phyloP scores from a whole-genome alignment of 2,888 invertebrate species.

The Leptarthrus brevirostris region DNA sequence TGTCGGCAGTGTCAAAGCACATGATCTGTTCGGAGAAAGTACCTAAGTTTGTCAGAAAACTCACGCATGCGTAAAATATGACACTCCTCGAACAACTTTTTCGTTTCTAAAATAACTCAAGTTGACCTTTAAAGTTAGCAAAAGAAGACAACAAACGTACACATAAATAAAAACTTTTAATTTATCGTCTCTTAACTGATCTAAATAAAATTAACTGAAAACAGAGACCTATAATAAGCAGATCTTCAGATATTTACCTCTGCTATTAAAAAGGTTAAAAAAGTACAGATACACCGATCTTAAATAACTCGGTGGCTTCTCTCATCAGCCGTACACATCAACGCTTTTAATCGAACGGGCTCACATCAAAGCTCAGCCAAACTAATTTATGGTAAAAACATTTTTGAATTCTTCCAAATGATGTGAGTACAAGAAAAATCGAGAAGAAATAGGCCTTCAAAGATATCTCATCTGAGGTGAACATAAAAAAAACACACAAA shows the following conservation, averaged over 20 bases:
- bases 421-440: neutral
- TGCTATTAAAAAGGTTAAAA: slow-evolving; percentile 26
- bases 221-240: neutral
- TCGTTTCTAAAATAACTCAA: no score
- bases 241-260: neutral
- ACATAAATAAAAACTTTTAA: neutral
- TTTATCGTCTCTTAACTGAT: neutral
- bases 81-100: no score
- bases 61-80: no score
- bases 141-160: no score
- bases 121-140: no score
- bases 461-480: neutral
- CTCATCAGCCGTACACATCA: slow-evolving; percentile 26
- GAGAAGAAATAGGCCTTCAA: neutral
- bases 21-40: no score
- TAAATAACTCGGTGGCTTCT: slow-evolving; percentile 17
- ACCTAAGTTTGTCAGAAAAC: no score
- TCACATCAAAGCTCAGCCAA: slow-evolving; percentile 31
- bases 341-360: slow-evolving; percentile 17
- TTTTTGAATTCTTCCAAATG: slow-evolving; percentile 21
- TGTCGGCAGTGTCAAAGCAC: no score
- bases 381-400: slow-evolving; percentile 39
- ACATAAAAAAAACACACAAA: slow-evolving; percentile 7
- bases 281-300: slow-evolving; percentile 15
- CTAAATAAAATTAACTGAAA: neutral